Base-by-base conservation (phyloP, 2,113 vertebrate genomes). In the Dipodomys ordii region DNA sequence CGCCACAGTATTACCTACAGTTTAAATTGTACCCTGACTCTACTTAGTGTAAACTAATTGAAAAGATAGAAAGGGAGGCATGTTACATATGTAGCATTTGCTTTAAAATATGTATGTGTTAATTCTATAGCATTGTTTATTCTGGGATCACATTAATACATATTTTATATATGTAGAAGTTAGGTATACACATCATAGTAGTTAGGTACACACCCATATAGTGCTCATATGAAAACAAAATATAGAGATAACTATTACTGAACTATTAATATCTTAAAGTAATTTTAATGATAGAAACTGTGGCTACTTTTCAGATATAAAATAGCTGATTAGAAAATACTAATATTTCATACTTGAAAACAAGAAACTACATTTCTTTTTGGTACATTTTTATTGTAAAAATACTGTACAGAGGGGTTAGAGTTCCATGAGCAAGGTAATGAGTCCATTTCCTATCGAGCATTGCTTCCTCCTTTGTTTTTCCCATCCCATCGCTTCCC, bases 201-300 rank as follows among this genome's bases (percentile, higher is more conserved):
- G 67, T 60, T 13, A 35, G 39, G 67, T 44, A 77, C 57, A 60
- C 15, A 0, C 0, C 0, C 44, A 3, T 30, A 69, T 3, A 72
- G 62, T 9, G 53, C 62, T 81, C n/a, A 22, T 77, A 68, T 67
- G 23, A 68, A 28, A 78, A 39, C 30, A 30, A 32, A 53, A 30
- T 62, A n/a, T 25, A 87, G 69, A 92, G 74, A 90, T 73, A 22
- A 22, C 23, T 65, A 73, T 68, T 18, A 18, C 25, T 53, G 60
- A 77, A 11, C 13, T 57, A 32, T 71, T 90, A 74, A 57, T 53
- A 39, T 25, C 16, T 39, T 27, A 68, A 83, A 88, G 46, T 6
- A 91, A 91, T 15, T 84, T 92, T 69, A 90, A 83, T 67, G 16
- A 57, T 25, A 25, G 62, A 79, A 77, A 65, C 62, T 16, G 22